These are phyloP conservation scores for Drosophila pectinifera DNA, from an alignment of 1,140 invertebrate genomes.

Conservation along the genomic window DNA sequence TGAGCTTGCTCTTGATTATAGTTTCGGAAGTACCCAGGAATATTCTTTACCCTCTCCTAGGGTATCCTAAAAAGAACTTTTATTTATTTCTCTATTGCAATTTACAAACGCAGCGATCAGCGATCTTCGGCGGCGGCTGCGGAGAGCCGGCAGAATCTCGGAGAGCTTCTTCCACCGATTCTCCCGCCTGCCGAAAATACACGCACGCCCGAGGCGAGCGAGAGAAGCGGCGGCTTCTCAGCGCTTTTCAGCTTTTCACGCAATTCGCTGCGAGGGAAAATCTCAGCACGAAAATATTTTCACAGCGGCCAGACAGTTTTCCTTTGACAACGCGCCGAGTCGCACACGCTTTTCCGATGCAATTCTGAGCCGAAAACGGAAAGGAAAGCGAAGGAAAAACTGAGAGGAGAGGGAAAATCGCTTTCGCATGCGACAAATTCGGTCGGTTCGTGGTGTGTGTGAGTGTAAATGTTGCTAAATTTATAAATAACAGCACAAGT, in stretches of 20 bases:
- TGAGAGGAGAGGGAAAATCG: constrained; percentile 35
- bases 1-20: no score
- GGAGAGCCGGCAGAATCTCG: constrained; percentile 34
- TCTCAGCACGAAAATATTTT: constrained; percentile 69
- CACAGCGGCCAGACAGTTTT: constrained; percentile 70
- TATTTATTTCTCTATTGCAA: constrained; percentile 73
- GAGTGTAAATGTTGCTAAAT: constrained; percentile 73
- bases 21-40: background rate
- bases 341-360: constrained; percentile 51
- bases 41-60: constrained; percentile 4
- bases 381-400: constrained; percentile 10
- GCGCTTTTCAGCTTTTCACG: constrained; percentile 48
- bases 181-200: constrained; percentile 43
- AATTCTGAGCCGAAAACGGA: constrained; percentile 27
- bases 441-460: constrained; percentile 25
- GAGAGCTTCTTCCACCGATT: constrained; percentile 23
- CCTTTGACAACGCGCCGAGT: constrained; percentile 82
- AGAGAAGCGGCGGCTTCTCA: constrained; percentile 35
- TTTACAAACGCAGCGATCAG: constrained; percentile 62
- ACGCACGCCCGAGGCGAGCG: constrained; percentile 12
- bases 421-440: constrained; percentile 63
- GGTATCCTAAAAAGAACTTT: constrained; percentile 18
- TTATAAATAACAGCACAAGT: constrained; percentile 73
- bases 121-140: background rate
- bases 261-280: constrained; percentile 48